Conservation (phyloP, 2,797 vertebrate genomes). For the Pseudotriccus pelzelni region DNA sequence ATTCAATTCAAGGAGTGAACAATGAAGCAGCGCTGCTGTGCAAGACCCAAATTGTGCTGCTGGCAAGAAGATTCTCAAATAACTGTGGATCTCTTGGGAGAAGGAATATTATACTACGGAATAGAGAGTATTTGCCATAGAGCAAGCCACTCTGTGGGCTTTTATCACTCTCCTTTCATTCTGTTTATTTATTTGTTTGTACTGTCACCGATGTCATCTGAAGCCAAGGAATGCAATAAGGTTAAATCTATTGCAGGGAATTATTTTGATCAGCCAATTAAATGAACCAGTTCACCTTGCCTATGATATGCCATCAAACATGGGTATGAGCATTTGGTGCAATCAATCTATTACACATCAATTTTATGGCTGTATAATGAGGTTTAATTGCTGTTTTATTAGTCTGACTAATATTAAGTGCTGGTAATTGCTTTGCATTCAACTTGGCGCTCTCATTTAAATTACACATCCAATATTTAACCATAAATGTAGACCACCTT, state of each 20-base stretch:
- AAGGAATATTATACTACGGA: slow-evolving; percentile 57
- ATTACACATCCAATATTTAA: slow-evolving; percentile 75
- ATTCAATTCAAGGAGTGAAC: slow-evolving; percentile 48
- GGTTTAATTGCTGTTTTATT: slow-evolving; percentile 82
- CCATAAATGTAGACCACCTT: slow-evolving; percentile 62
- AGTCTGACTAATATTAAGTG: slow-evolving; percentile 80
- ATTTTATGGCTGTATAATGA: slow-evolving; percentile 82
- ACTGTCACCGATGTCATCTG: neutral
- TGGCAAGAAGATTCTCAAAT: slow-evolving; percentile 72
- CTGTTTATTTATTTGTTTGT: slow-evolving; percentile 57
- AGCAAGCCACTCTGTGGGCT: neutral
- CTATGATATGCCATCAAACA: slow-evolving; percentile 69
- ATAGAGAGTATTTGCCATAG: slow-evolving; percentile 33
- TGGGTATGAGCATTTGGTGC: slow-evolving; percentile 67
- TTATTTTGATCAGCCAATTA: slow-evolving; percentile 42
- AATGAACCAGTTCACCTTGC: slow-evolving; percentile 58
- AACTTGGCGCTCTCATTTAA: slow-evolving; percentile 75
- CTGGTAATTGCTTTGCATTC: slow-evolving; percentile 80
- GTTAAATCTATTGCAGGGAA: slow-evolving; percentile 41
- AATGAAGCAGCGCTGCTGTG: slow-evolving; percentile 48
- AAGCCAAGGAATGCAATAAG: slow-evolving; percentile 45
- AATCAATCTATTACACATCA: slow-evolving; percentile 78
- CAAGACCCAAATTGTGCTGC: slow-evolving; percentile 68
- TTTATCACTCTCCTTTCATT: neutral
- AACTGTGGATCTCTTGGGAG: slow-evolving; percentile 57